phyloP scores from a whole-genome alignment of 2,888 invertebrate species.

The Toxonevra muliebris region DNA sequence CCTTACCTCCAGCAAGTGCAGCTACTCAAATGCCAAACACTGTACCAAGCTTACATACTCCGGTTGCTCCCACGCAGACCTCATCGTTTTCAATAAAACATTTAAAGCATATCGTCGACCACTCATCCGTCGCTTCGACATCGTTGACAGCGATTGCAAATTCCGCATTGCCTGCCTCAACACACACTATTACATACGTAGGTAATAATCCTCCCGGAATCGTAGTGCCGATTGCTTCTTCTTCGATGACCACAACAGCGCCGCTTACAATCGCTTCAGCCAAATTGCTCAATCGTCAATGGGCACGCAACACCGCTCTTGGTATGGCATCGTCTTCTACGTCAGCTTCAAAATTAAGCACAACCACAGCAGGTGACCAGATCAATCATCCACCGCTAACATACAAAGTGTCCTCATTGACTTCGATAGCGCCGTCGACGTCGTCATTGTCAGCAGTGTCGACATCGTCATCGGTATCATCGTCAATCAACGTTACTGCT shows the following conservation, averaged over 20 bases:
- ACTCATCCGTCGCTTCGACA: neutral
- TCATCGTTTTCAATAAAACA: constrained; percentile 14
- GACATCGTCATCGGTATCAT: constrained; percentile 14
- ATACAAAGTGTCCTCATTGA: constrained; percentile 33
- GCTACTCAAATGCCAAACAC: neutral
- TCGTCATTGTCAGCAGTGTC: constrained; percentile 10
- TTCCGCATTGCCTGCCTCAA: neutral
- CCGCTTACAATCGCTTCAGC: constrained; percentile 46
- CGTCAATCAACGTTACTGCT: neutral
- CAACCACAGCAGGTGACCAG: constrained; percentile 11
- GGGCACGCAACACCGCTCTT: constrained; percentile 38
- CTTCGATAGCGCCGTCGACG: constrained; percentile 25
- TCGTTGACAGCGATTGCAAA: constrained; percentile 18
- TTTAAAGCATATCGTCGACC: constrained; percentile 10
- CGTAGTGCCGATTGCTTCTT: constrained; percentile 41
- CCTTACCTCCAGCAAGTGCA: neutral
- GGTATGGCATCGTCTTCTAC: constrained; percentile 30
- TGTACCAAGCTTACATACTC: neutral
- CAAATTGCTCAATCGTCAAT: constrained; percentile 42
- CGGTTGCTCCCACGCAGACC: neutral
- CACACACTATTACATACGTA: constrained; percentile 39
- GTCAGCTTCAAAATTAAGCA: constrained; percentile 15
- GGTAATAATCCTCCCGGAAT: constrained; percentile 38
- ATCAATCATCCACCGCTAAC: constrained; percentile 26
- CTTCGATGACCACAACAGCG: constrained; percentile 39